Conservation (phyloP, 2,797 vertebrate species). For the Notolabrus celidotus region DNA sequence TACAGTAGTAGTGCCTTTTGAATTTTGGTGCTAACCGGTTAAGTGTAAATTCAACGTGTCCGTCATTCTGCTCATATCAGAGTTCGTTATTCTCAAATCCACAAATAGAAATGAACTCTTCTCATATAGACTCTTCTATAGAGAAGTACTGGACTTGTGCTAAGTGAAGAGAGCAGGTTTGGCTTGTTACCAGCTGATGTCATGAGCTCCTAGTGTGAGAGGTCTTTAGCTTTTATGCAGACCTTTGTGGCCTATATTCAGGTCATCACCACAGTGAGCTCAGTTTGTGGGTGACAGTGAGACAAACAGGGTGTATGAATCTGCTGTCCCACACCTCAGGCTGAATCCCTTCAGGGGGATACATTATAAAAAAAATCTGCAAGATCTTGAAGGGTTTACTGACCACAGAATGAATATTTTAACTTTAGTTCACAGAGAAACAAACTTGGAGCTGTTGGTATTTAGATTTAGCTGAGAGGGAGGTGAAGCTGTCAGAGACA, state of each 20-base stretch:
- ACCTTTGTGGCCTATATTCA: background rate
- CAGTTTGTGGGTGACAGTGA: constrained; percentile 18
- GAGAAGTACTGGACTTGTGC: no score
- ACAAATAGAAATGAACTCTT: no score
- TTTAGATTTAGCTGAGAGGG: constrained; percentile 63
- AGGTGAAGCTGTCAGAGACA: no score
- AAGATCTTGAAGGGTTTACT: constrained; percentile 23
- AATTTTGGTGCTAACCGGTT: no score
- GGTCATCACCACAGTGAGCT: constrained; percentile 11
- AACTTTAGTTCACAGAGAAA: constrained; percentile 66
- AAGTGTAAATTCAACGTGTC: no score
- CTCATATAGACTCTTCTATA: no score
- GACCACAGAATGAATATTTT: constrained; percentile 56
- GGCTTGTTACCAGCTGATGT: constrained; percentile 3
- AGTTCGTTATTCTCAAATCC: no score
- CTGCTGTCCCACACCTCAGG: constrained; percentile 3
- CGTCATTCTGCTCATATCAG: no score
- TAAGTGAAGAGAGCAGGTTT: constrained; percentile 19
- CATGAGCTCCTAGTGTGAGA: constrained; percentile 25
- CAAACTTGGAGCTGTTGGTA: constrained; percentile 67
- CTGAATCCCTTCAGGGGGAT: constrained; percentile 41
- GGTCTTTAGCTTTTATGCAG: background rate
- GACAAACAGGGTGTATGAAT: constrained; percentile 15
- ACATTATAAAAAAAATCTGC: constrained; percentile 33
- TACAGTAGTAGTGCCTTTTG: no score